A percentile compares a stretch with the other conserved stretches of the same genome.
Conservation (phyloP, 2,888 invertebrate species). For the Parnassius glacialis region DNA sequence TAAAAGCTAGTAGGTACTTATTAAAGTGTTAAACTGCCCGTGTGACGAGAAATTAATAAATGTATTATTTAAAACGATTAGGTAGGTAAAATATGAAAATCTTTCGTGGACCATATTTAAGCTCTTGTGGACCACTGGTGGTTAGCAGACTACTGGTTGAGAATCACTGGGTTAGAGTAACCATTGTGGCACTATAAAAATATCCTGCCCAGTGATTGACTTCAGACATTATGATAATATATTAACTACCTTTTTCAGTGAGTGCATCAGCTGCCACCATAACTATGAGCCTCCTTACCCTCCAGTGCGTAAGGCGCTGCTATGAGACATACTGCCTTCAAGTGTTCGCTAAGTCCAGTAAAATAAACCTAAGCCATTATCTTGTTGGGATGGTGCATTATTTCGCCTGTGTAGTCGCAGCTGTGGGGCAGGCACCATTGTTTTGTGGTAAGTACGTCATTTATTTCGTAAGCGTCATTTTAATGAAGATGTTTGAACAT, state of each 20-base stretch:
- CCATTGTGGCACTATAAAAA: too few relatives aligned
- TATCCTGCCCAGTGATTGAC: too few relatives aligned
- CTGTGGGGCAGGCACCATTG: constrained; percentile 86
- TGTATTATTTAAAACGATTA: too few relatives aligned
- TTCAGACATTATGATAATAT: too few relatives aligned
- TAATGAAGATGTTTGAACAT: not conserved
- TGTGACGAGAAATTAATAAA: too few relatives aligned
- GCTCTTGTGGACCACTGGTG: too few relatives aligned
- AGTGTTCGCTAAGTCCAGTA: constrained; percentile 87
- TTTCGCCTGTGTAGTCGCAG: constrained; percentile 83
- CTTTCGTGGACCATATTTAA: too few relatives aligned
- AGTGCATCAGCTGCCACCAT: constrained; percentile 80
- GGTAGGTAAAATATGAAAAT: too few relatives aligned
- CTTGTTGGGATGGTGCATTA: constrained; percentile 89
- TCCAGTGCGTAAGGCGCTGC: constrained; percentile 87
- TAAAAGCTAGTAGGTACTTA: too few relatives aligned
- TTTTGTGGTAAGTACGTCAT: constrained; percentile 77
- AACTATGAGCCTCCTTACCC: constrained; percentile 81
- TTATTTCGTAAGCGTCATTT: not conserved
- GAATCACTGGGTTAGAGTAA: too few relatives aligned
- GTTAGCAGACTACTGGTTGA: too few relatives aligned
- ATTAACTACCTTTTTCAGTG: constrained; percentile 65
- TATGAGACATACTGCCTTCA: constrained; percentile 91
- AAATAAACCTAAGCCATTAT: constrained; percentile 91
- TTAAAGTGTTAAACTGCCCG: too few relatives aligned